Evolutionary conservation across 2,888 invertebrate species (phyloP).

Genomic region (Theodoxus fluviatilis): DNA sequence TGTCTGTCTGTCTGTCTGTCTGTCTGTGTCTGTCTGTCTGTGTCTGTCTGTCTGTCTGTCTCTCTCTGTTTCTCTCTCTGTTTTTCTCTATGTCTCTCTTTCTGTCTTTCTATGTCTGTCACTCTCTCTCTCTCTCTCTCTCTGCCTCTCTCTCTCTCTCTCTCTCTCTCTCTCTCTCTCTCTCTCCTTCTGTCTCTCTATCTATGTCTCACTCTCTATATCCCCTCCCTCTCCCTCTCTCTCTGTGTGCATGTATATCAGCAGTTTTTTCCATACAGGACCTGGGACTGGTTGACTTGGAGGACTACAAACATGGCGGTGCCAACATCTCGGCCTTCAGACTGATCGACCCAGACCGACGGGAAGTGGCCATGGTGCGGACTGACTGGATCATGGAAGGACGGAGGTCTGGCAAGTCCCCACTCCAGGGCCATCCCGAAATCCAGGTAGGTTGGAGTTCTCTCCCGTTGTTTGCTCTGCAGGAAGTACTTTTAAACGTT

Average conservation of each 20-base stretch:
- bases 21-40: too few species aligned
- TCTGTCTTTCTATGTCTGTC: too few species aligned
- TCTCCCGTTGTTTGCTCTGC: not conserved
- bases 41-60: too few species aligned
- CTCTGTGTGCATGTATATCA: not conserved
- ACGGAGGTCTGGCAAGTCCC: slow-evolving; percentile 42
- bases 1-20: not conserved
- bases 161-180: not conserved
- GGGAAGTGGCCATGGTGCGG: slow-evolving; percentile 49
- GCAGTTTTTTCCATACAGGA: slow-evolving; percentile 55
- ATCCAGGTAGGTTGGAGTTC: slow-evolving; percentile 42
- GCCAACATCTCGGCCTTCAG: slow-evolving; percentile 94
- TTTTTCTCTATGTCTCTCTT: slow-evolving; percentile 11
- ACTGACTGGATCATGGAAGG: slow-evolving; percentile 51
- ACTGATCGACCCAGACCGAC: slow-evolving; percentile 66
- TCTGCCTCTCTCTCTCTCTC: not conserved
- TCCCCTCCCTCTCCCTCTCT: not conserved
- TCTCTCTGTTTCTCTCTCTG: slow-evolving; percentile 14
- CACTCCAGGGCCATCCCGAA: slow-evolving; percentile 46
- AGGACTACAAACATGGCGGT: slow-evolving; percentile 83
- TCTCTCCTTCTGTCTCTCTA: too few species aligned
- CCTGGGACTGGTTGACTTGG: slow-evolving; percentile 63
- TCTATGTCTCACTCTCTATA: too few species aligned
- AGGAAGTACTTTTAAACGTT: too few species aligned
- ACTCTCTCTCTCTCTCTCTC: too few species aligned